A percentile compares a stretch with the other conserved stretches of the same genome.
Evolutionary conservation across 2,113 vertebrate genomes (phyloP).

Genomic region (Coreoperca whiteheadi): DNA sequence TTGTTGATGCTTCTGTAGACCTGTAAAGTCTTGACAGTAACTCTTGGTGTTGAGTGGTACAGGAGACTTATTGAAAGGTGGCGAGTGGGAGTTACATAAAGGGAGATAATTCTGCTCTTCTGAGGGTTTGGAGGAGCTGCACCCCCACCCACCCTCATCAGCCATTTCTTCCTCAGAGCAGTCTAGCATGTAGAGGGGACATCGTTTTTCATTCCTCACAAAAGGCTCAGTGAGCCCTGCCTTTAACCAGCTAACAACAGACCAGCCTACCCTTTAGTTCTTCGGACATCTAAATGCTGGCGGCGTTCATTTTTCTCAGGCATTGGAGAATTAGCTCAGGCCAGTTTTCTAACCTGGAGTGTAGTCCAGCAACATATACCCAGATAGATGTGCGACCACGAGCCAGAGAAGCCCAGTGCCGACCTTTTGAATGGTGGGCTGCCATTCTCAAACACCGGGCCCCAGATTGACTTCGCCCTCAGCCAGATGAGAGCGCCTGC

Average conservation of each 20-base stretch:
- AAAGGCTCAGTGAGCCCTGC: slow-evolving; percentile 69
- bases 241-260: slow-evolving; percentile 66
- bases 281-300: slow-evolving; percentile 52
- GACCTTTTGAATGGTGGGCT: slow-evolving; percentile 71
- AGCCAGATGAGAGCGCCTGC: slow-evolving; percentile 74
- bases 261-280: slow-evolving; percentile 59
- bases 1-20: slow-evolving; percentile 65
- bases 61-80: slow-evolving; percentile 53
- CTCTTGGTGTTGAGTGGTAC: slow-evolving; percentile 54
- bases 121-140: slow-evolving; percentile 33
- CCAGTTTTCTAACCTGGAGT: slow-evolving; percentile 55
- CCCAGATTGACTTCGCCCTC: slow-evolving; percentile 69
- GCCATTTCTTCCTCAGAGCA: slow-evolving; percentile 58
- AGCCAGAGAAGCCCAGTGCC: slow-evolving; percentile 47
- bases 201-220: slow-evolving; percentile 66
- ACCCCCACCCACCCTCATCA: slow-evolving; percentile 28
- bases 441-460: slow-evolving; percentile 55
- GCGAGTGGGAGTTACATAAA: slow-evolving; percentile 51
- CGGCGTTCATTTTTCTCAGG: slow-evolving; percentile 39
- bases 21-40: slow-evolving; percentile 64
- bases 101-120: slow-evolving; percentile 57
- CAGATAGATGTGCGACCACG: slow-evolving; percentile 52
- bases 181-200: slow-evolving; percentile 63
- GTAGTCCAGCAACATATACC: slow-evolving; percentile 12
- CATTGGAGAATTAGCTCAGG: slow-evolving; percentile 17